These are phyloP conservation scores for Pocota personata DNA, from an alignment of 2,888 invertebrate genomes.

Conservation along the genomic window DNA sequence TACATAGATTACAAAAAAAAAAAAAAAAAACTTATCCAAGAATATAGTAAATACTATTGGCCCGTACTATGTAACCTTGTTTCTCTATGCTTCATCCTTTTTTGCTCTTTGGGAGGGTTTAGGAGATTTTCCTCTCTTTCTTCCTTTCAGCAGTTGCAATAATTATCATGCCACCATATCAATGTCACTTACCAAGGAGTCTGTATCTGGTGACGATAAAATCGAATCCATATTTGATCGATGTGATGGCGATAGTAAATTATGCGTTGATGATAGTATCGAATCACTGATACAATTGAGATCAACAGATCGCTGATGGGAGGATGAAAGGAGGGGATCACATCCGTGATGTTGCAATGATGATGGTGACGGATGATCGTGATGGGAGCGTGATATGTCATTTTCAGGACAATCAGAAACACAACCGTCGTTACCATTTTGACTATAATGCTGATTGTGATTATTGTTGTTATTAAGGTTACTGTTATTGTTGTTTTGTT, in stretches of 20 bases:
- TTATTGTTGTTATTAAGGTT: constrained; percentile 72
- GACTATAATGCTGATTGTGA: constrained; percentile 54
- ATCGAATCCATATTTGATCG: constrained; percentile 82
- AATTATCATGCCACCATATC: constrained; percentile 84
- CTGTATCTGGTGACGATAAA: constrained; percentile 84
- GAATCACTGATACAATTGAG: constrained; percentile 82
- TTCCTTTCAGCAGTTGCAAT: constrained; percentile 14
- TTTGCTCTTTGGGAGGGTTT: constrained; percentile 13
- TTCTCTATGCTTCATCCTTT: constrained; percentile 6
- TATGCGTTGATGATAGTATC: constrained; percentile 81
- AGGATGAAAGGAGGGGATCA: constrained; percentile 81
- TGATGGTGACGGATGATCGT: constrained; percentile 69
- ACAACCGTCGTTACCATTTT: constrained; percentile 63
- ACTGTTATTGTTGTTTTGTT: constrained; percentile 41
- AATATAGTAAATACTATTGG: constrained; percentile 24
- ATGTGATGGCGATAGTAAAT: constrained; percentile 76
- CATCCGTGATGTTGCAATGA: constrained; percentile 74
- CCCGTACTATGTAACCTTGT: constrained; percentile 8
- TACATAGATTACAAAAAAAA: neutral
- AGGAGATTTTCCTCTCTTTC: neutral
- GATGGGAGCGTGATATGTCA: constrained; percentile 52
- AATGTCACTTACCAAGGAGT: constrained; percentile 83
- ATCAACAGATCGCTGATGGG: constrained; percentile 79
- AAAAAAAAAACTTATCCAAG: neutral
- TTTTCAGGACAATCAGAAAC: constrained; percentile 54